Base-by-base conservation (phyloP, 2,113 vertebrate species). In the Empidonax traillii region DNA sequence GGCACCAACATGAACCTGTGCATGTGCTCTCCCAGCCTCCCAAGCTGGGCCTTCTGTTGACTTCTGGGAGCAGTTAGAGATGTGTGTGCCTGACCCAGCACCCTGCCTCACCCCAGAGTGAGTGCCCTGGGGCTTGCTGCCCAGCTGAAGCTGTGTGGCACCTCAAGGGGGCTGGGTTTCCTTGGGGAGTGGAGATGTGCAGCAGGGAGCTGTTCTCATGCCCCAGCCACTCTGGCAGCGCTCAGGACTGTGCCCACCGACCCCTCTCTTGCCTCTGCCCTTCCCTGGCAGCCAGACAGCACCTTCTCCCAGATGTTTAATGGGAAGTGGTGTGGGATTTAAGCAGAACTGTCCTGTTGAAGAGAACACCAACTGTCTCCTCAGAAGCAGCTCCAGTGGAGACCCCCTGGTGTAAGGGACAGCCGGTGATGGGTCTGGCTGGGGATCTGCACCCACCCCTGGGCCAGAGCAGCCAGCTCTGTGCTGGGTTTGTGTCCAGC, bases 1-100 rank as follows among this genome's bases (percentile, higher is more conserved):
- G 68, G 82, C 58, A 59, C 39, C 0, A 0, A 12, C 10, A 14
- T 16, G 66, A 72, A 9, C 6, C 24, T 20, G 22, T 56, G 49
- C 67, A 5, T 1, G 1, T 65, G 67, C 46, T 52, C 30, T 90
- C 47, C 14, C 24, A 37, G 3, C 35, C 17, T 56, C 51, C 65
- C 30, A 11, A 4, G 23, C 68, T 49, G 49, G 51, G 47, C 35
- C 51, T 63, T 66, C 44, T 85, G 74, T 52, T 72, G 83, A 5
- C 5, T 41, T 41, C 39, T 41, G 39, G 39, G 4, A 63, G 47
- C n/a, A 4, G 51, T 30, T 14, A 52, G 19, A 31, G 3, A 4
- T 13, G 4, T 1, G 0, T 80, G 66, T 43, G 31, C 11, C 25
- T 89, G 31, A 23, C 25, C 65, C 47, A 39, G 63, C 49, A 31